phyloP scores from a whole-genome alignment of 2,888 invertebrate genomes.

The Zeuzera pyrina region DNA sequence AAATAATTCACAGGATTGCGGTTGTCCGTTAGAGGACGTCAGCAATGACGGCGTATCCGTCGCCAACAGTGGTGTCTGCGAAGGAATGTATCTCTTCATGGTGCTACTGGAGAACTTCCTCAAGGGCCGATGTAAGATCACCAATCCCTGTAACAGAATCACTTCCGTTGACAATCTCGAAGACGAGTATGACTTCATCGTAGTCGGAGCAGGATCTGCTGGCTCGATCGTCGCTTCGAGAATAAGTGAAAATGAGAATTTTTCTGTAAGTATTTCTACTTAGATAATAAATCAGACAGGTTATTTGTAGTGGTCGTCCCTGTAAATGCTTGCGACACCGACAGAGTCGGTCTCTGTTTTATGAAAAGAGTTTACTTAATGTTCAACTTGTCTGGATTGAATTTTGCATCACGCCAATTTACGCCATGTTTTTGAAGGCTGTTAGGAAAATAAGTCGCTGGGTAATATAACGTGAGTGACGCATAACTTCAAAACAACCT shows the following conservation, averaged over 20 bases:
- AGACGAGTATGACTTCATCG: slow-evolving; percentile 74
- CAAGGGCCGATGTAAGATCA: slow-evolving; percentile 59
- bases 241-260: slow-evolving; percentile 65
- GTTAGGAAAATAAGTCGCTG: no score
- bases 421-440: no score
- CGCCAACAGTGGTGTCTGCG: slow-evolving; percentile 65
- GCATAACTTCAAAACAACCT: no score
- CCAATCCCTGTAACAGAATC: slow-evolving; percentile 70
- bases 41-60: slow-evolving; percentile 67
- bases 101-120: slow-evolving; percentile 71
- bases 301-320: no score
- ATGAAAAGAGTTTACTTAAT: no score
- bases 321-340: no score
- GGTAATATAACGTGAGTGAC: no score
- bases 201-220: slow-evolving; percentile 76
- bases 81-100: slow-evolving; percentile 73
- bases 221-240: slow-evolving; percentile 76
- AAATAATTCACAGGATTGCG: slow-evolving; percentile 36
- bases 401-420: no score
- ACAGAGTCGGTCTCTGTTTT: no score
- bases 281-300: no score
- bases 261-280: no score
- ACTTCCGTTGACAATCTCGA: slow-evolving; percentile 39
- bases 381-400: no score
- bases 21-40: slow-evolving; percentile 60